Evolutionary conservation across 2,888 invertebrate species (phyloP), one percentile per base, ranked within the genome.

Genomic region (Hirtodrosophila confusa): DNA sequence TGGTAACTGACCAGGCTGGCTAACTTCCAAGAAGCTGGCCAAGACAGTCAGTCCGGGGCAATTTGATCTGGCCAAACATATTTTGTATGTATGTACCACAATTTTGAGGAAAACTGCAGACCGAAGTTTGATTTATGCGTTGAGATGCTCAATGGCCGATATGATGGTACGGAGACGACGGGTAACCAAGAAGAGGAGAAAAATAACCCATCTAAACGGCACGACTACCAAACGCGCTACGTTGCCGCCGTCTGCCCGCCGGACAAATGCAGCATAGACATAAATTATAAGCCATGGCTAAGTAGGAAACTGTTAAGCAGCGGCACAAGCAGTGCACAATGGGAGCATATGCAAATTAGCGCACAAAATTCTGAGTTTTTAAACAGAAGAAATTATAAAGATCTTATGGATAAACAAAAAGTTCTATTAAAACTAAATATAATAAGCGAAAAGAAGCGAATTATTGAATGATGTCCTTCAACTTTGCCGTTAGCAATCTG

Each of bases 121-220:
- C 78, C 84, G 79, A 84, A 86, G 74, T 84, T 87, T 87, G 84
- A 84, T 87, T 84, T 84, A 84, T 84, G 88, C 84, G 86, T 80
- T 60, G 78, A 79, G 84, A 84, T 84, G 80, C 50, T 78, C 83
- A 83, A 86, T 69, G 78, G 74, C 53, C 64, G 84, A 84, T 84
- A 84, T 63, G 73, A 37, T 44, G 53, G 29, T 53, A 50, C 35
- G 36, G 45, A 50, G 39, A 40, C 27, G 48, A 31, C 23, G 49
- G 51, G 48, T 41, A 40, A 43, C 24, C 54, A 45, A 61, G 40
- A 11, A 51, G 60, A 49, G 9, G 31, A 54, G 69, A 57, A 58
- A 69, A 61, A 75, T 67, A 58, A 43, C 51, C 51, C 56, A 66
- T 64, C 79, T 73, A 70, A 78, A 77, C 78, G 78, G 84, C 82